Conservation (phyloP, 2,113 vertebrate genomes). For the Nanorana parkeri region DNA sequence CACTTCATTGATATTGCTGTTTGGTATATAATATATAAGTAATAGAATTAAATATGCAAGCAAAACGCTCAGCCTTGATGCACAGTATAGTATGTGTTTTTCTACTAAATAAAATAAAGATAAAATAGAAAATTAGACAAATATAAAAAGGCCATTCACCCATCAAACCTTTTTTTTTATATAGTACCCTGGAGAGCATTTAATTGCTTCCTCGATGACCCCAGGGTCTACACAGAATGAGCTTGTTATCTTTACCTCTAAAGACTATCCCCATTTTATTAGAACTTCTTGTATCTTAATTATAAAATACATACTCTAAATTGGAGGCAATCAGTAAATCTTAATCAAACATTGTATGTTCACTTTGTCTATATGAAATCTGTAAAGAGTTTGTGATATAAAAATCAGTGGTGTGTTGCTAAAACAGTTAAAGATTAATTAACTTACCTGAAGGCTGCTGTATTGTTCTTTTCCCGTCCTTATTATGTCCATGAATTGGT, state of each 20-base stretch:
- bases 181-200: slow-evolving; percentile 69
- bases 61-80: not conserved
- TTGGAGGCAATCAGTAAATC: slow-evolving; percentile 76
- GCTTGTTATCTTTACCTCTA: slow-evolving; percentile 76
- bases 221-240: slow-evolving; percentile 76
- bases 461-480: slow-evolving; percentile 62
- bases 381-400: slow-evolving; percentile 74
- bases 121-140: slow-evolving; percentile 60
- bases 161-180: slow-evolving; percentile 64
- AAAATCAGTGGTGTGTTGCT: slow-evolving; percentile 72
- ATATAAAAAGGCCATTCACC: slow-evolving; percentile 60
- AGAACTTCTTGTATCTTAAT: slow-evolving; percentile 77
- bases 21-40: slow-evolving; percentile 50
- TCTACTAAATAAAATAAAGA: slow-evolving; percentile 62
- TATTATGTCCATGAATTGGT: slow-evolving; percentile 9
- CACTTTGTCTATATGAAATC: slow-evolving; percentile 71
- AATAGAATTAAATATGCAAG: slow-evolving; percentile 57
- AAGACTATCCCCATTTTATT: slow-evolving; percentile 75
- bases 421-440: slow-evolving; percentile 78
- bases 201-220: slow-evolving; percentile 80
- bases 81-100: slow-evolving; percentile 63
- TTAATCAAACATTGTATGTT: slow-evolving; percentile 71
- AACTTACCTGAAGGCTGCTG: slow-evolving; percentile 74
- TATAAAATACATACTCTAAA: slow-evolving; percentile 80
- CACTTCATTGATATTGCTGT: slow-evolving; percentile 21